Evolutionary conservation across 2,888 invertebrate species (phyloP), one percentile per base, ranked within the genome.

Genomic region (Monoplex corrugatus): DNA sequence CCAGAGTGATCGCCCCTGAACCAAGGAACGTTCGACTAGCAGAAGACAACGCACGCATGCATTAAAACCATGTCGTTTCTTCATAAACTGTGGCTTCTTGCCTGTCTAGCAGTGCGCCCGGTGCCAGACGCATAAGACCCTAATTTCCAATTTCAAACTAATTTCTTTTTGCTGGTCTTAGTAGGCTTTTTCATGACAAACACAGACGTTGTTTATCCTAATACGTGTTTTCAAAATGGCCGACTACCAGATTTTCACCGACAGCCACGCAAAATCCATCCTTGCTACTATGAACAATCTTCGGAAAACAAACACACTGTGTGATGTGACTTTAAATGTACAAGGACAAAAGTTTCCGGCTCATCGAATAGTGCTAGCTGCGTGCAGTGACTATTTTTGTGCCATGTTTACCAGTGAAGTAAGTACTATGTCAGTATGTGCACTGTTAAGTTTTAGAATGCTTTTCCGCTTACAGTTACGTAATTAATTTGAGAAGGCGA

Each of bases 401-500:
- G 96, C 96, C 68, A 96, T 96, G 96, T 96, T 96, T 91, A 95
- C 96, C 28, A 94, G 94, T 92, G 95, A 94, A 92, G 95, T 96
- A 92, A 90, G 92, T 89, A 5, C n/a, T n/a, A n/a, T n/a, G n/a
- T n/a, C n/a, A n/a, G n/a, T n/a, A n/a, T n/a, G n/a, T n/a, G n/a
- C n/a, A n/a, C n/a, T n/a, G n/a, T n/a, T n/a, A n/a, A n/a, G n/a
- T n/a, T n/a, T n/a, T n/a, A n/a, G n/a, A n/a, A n/a, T n/a, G n/a
- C n/a, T n/a, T n/a, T n/a, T n/a, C n/a, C n/a, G n/a, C n/a, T n/a
- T n/a, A n/a, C n/a, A n/a, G n/a, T n/a, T n/a, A n/a, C n/a, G n/a
- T n/a, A n/a, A n/a, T n/a, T n/a, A n/a, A n/a, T n/a, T n/a, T n/a
- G n/a, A n/a, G n/a, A n/a, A n/a, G n/a, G n/a, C n/a, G n/a, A n/a